Conservation (phyloP, 2,113 vertebrate genomes). For the Tachysurus fulvidraco region DNA sequence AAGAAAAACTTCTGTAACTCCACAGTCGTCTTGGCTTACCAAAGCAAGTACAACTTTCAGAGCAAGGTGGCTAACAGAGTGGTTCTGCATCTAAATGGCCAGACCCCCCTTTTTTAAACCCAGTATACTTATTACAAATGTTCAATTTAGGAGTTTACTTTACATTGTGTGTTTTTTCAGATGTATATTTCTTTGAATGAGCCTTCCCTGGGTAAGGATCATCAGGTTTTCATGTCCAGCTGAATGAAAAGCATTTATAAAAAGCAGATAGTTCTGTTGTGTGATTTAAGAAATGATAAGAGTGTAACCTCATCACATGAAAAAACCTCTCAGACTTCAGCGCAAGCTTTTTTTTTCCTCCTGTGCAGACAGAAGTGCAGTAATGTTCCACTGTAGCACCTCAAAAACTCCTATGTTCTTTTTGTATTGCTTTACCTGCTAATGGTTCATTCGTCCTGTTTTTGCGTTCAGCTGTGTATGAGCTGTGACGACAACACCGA, state of each 20-base stretch:
- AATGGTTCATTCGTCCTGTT: neutral
- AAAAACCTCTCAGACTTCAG: neutral
- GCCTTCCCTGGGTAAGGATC: neutral
- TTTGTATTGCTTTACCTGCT: neutral
- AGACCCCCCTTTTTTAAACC: too few relatives aligned
- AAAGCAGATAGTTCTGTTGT: neutral
- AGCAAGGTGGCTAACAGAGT: neutral
- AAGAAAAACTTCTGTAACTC: neutral
- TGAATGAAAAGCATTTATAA: neutral
- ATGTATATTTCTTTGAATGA: neutral
- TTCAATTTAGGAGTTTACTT: neutral
- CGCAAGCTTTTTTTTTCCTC: neutral
- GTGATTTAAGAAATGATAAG: neutral
- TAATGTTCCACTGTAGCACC: neutral
- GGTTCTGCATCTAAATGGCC: too few relatives aligned
- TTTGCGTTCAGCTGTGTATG: constrained; percentile 84
- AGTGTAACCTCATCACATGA: neutral
- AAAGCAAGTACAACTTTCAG: neutral
- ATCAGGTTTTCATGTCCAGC: neutral
- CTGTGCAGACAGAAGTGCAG: neutral
- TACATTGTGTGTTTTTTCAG: neutral
- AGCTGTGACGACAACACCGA: constrained; percentile 98
- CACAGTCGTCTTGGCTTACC: neutral
- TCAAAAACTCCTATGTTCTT: neutral
- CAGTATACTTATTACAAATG: neutral